Evolutionary conservation across 2,797 vertebrate genomes (phyloP).

Genomic region (Clamator glandarius): DNA sequence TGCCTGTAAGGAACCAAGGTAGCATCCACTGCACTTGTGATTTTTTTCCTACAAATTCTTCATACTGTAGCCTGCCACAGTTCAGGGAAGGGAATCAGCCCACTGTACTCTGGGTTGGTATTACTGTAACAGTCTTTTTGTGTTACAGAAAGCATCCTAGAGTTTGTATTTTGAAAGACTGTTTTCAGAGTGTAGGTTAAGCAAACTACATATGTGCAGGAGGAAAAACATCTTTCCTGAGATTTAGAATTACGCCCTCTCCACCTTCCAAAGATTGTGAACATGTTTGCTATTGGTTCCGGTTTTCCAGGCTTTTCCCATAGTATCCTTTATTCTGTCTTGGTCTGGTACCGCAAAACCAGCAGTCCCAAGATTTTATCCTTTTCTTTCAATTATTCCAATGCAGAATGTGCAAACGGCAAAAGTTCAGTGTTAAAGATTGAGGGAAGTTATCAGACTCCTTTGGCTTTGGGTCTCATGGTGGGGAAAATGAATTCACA

Average conservation of each 20-base stretch:
- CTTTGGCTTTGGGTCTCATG: neutral
- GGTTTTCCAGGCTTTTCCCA: neutral
- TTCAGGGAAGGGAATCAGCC: neutral
- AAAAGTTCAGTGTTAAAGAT: constrained; percentile 26
- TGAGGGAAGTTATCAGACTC: constrained; percentile 14
- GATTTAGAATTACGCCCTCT: too few species aligned
- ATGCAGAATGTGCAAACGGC: constrained; percentile 6
- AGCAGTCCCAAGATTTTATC: neutral
- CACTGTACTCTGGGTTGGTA: neutral
- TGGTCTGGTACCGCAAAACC: neutral
- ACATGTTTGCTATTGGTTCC: neutral
- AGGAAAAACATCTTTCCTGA: too few species aligned
- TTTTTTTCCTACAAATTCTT: neutral
- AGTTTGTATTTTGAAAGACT: neutral
- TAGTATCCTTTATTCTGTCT: neutral
- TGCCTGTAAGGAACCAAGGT: neutral
- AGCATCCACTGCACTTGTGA: rapidly evolving
- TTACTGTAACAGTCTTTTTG: neutral
- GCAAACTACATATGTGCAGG: neutral
- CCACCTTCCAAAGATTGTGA: too few species aligned
- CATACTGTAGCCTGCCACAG: neutral
- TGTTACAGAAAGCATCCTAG: neutral
- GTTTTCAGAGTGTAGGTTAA: neutral
- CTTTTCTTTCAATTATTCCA: constrained; percentile 26
- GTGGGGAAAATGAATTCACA: neutral